Percentiles rank a stretch among this genome's conserved stretches.
Conservation (phyloP, 2,113 vertebrate species). For the Sprattus sprattus region DNA sequence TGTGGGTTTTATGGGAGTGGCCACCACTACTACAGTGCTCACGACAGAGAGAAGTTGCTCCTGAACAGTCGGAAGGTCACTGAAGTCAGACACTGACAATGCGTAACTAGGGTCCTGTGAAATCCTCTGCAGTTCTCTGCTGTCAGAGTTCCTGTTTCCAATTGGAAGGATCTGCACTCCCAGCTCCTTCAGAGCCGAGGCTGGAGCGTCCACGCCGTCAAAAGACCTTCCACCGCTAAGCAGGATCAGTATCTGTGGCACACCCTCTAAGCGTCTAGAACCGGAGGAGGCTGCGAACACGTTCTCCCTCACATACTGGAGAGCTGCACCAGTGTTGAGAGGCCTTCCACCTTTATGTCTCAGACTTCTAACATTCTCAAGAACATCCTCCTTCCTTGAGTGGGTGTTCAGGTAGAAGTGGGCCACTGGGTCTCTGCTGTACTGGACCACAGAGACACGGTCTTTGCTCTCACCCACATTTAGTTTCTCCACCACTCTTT, state of each 20-base stretch:
- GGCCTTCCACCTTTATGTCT: conserved; percentile 46
- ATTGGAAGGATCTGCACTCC: conserved; percentile 24
- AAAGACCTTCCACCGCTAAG: conserved; percentile 71
- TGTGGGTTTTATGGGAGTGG: not conserved
- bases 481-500: conserved; percentile 52
- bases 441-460: conserved; percentile 60
- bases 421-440: conserved; percentile 54
- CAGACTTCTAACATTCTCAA: not conserved
- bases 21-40: not conserved
- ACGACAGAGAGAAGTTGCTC: conserved; percentile 30
- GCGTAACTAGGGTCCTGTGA: conserved; percentile 14
- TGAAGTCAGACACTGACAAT: not conserved
- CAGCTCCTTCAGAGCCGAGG: not conserved
- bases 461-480: conserved; percentile 56
- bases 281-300: conserved; percentile 71
- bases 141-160: conserved; percentile 48
- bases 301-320: conserved; percentile 62
- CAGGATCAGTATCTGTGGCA: conserved; percentile 74
- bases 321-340: conserved; percentile 71
- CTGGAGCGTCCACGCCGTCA: conserved; percentile 26
- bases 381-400: conserved; percentile 29
- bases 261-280: conserved; percentile 69
- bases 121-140: conserved; percentile 21
- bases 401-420: conserved; percentile 57
- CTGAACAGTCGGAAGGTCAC: conserved; percentile 42